Conservation (phyloP, 1,140 invertebrate genomes). For the Medauroidea extradentata region DNA sequence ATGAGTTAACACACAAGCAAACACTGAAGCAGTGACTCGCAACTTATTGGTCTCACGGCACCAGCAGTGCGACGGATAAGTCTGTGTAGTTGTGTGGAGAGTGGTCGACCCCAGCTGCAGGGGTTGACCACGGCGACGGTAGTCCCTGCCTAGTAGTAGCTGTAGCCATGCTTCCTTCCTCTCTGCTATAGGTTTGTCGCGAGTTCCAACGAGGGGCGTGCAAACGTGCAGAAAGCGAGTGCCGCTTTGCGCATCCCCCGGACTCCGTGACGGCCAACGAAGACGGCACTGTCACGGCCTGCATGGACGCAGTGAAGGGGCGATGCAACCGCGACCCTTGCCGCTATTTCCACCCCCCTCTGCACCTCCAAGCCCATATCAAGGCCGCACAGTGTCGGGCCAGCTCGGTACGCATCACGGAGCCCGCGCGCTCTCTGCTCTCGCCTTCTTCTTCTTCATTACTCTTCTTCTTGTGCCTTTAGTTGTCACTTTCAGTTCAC, state of each 20-base stretch:
- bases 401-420: conserved; percentile 78
- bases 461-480: conserved; percentile 28
- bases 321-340: conserved; percentile 93
- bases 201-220: conserved; percentile 97
- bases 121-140: no score
- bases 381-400: conserved; percentile 89
- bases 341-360: conserved; percentile 95
- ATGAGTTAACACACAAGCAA: no score
- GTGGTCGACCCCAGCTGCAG: no score
- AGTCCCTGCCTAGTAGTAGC: conserved; percentile 19
- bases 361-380: conserved; percentile 98
- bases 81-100: no score
- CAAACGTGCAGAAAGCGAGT: conserved; percentile 92
- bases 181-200: conserved; percentile 87
- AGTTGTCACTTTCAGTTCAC: conserved; percentile 24
- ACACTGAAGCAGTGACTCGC: no score
- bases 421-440: conserved; percentile 28
- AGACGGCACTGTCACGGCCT: conserved; percentile 95
- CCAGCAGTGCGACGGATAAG: no score
- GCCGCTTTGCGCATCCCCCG: conserved; percentile 96
- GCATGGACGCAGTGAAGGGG: conserved; percentile 98
- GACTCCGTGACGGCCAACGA: conserved; percentile 88
- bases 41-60: no score
- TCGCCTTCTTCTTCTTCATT: conserved; percentile 24
- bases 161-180: conserved; percentile 29